Evolutionary conservation across 2,113 vertebrate genomes (phyloP).

Genomic region (Dendropsophus ebraccatus): DNA sequence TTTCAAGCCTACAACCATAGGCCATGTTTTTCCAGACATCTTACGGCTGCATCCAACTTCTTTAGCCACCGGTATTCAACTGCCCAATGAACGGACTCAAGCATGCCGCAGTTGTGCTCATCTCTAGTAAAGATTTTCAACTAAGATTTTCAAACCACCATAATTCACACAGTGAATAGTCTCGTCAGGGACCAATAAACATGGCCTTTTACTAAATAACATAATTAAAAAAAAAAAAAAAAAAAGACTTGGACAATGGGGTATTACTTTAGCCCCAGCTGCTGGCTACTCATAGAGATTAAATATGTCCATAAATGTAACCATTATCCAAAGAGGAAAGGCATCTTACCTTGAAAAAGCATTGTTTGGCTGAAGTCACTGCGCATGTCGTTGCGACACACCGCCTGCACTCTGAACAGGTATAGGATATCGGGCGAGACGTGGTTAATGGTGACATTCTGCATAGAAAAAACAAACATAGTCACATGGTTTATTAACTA

Average conservation of each 20-base stretch:
- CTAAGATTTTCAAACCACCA: not conserved
- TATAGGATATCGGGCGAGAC: conserved; percentile 94
- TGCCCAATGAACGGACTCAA: too few relatives aligned
- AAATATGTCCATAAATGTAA: not conserved
- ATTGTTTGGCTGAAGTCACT: conserved; percentile 98
- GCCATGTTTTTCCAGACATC: too few relatives aligned
- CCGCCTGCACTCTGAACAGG: conserved; percentile 93
- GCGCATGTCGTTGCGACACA: conserved; percentile 94
- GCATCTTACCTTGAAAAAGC: conserved; percentile 90
- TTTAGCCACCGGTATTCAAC: too few relatives aligned
- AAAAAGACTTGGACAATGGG: not conserved
- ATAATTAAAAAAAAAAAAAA: too few relatives aligned
- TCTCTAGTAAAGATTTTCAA: too few relatives aligned
- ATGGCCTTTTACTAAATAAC: not conserved
- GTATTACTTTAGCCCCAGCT: not conserved
- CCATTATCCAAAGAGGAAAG: not conserved
- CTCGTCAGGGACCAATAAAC: not conserved
- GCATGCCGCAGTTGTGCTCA: too few relatives aligned
- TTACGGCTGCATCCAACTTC: too few relatives aligned
- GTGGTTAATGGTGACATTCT: conserved; percentile 93
- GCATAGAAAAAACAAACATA: conserved; percentile 41
- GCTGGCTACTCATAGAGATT: not conserved
- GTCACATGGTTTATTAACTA: not conserved
- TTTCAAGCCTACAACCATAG: too few relatives aligned
- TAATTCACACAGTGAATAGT: not conserved